phyloP scores from a whole-genome alignment of 2,113 vertebrate genomes.

The Cranoglanis bouderius region DNA sequence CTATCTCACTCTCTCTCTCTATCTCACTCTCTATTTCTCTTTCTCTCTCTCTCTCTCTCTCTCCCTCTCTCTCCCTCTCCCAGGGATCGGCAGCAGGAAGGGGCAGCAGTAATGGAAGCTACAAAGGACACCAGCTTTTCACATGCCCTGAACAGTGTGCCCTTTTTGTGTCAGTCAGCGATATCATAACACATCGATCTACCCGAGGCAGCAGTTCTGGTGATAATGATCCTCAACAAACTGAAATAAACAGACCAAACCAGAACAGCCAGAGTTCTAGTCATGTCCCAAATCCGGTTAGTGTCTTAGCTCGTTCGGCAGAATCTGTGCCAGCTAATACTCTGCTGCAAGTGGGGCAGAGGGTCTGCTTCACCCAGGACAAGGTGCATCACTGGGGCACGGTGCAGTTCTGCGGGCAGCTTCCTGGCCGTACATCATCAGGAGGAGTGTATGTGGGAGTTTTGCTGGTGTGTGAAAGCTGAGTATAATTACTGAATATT shows the following conservation, averaged over 20 bases:
- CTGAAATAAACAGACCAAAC: conserved; percentile 24
- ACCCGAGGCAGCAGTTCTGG: conserved; percentile 5
- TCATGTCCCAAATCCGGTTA: neutral
- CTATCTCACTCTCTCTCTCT: neutral
- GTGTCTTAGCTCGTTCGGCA: conserved; percentile 56
- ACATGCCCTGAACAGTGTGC: conserved; percentile 72
- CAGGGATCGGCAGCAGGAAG: conserved; percentile 66
- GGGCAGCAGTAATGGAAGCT: conserved; percentile 70
- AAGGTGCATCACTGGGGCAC: conserved; percentile 55
- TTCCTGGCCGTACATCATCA: conserved; percentile 53
- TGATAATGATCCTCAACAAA: conserved; percentile 32
- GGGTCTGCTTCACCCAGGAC: conserved; percentile 64
- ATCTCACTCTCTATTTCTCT: neutral
- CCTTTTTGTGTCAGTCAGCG: conserved; percentile 71
- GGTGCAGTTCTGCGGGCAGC: conserved; percentile 67
- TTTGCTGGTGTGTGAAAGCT: conserved; percentile 65
- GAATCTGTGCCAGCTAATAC: conserved; percentile 43
- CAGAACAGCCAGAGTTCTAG: conserved; percentile 30
- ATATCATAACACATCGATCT: conserved; percentile 55
- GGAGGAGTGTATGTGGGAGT: conserved; percentile 64
- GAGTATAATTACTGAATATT: neutral
- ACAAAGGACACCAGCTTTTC: conserved; percentile 74
- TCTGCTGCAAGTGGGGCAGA: conserved; percentile 59
- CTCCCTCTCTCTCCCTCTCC: neutral
- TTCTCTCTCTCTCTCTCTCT: neutral